Evolutionary conservation across 2,888 invertebrate genomes (phyloP), one percentile per base, ranked within the genome.

Genomic region (Syrphus vitripennis): DNA sequence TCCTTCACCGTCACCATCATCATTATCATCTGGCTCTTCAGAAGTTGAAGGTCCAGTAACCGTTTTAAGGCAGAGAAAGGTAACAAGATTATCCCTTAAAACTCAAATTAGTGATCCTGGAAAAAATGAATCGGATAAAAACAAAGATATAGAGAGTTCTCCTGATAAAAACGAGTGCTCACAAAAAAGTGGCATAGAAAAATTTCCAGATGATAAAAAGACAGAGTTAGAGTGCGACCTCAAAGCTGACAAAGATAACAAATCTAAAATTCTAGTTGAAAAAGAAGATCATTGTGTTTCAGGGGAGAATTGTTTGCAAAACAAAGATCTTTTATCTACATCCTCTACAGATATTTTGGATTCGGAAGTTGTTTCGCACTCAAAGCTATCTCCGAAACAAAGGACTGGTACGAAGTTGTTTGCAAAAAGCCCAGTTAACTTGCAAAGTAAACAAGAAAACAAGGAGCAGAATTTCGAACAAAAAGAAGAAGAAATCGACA

Each of bases 31-130:
- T 4, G 12, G 2, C 29, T 16, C 16, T 26, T 29, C 53, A 3
- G 2, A 40, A 19, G 3, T 14, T 31, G 57, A 57, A 16, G 16
- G 12, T 2, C 14, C 4, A 4, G 16, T 7, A 0, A 55, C 34
- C 4, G n/a, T 7, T 14, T 34, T 14, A 4, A 31, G 16, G 7
- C 42, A 21, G 31, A 75, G 40, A 10, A 65, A 55, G 3, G 21
- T 50, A 24, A 67, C 67, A 34, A 50, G 67, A 50, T 24, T 50
- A n/a, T 67, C 24, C 50, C 31, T 67, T 1, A 67, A 37, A 67
- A 16, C 21, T n/a, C 19, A 65, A 14, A 9, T 1, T 1, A 0
- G n/a, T 16, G 24, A 42, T 10, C 1, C 42, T 45, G 16, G 2
- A 48, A 48, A 29, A 3, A 29, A n/a, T 5, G 63, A 65, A 7